Conservation (phyloP, 1,140 invertebrate genomes). For the Xylocopa sonorina region DNA sequence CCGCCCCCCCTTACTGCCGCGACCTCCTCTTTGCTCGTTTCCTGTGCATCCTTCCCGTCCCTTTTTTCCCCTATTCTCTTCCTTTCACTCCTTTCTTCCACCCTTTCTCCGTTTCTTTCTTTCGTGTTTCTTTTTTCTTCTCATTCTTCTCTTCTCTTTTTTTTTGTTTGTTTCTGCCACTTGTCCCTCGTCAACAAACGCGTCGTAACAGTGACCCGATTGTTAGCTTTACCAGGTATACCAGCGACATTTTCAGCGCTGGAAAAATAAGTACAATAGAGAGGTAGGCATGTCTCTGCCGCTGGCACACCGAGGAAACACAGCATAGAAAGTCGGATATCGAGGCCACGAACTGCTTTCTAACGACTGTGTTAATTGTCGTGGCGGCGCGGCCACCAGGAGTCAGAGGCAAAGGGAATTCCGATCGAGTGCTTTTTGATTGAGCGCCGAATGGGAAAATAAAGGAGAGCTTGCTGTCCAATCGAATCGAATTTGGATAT, state of each 20-base stretch:
- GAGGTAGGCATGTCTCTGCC: not conserved
- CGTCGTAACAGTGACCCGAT: slow-evolving; percentile 56
- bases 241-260: slow-evolving; percentile 42
- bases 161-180: slow-evolving; percentile 1
- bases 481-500: slow-evolving; percentile 43
- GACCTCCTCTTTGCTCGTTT: slow-evolving; percentile 25
- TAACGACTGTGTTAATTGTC: slow-evolving; percentile 56
- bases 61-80: not conserved
- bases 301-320: not conserved
- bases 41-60: not conserved
- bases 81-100: not conserved
- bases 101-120: not conserved
- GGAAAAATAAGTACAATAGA: slow-evolving; percentile 46
- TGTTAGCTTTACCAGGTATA: slow-evolving; percentile 38
- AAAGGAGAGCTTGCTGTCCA: slow-evolving; percentile 15
- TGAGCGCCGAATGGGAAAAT: slow-evolving; percentile 22
- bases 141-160: not conserved
- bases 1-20: not conserved
- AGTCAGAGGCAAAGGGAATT: slow-evolving; percentile 39
- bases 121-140: not conserved
- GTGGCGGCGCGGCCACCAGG: slow-evolving; percentile 14
- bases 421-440: slow-evolving; percentile 47
- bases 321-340: slow-evolving; percentile 47
- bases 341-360: slow-evolving; percentile 46
- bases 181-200: slow-evolving; percentile 34